Conservation (phyloP, 2,797 vertebrate genomes). For the Halcyon chelicuti region DNA sequence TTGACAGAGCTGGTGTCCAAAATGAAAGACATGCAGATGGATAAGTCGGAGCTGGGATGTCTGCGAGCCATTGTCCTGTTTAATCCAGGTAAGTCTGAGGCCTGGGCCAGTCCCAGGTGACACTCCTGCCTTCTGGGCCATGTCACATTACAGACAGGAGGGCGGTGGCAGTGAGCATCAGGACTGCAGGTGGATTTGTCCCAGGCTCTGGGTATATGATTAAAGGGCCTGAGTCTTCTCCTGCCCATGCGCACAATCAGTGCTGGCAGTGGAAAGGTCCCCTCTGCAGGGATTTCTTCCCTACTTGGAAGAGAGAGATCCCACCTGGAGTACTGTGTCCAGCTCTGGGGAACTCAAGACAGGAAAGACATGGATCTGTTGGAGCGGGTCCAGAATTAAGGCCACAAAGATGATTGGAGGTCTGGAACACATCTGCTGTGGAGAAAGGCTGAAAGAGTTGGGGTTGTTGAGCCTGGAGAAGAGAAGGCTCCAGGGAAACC, state of each 20-base stretch:
- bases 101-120: background rate
- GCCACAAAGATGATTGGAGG: background rate
- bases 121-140: background rate
- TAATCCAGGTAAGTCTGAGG: slow-evolving; percentile 86
- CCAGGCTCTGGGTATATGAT: background rate
- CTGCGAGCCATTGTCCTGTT: slow-evolving; percentile 95
- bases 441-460: background rate
- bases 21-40: slow-evolving; percentile 99
- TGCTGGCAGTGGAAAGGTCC: background rate
- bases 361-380: background rate
- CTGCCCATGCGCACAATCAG: accelerated
- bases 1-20: slow-evolving; percentile 96
- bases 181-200: background rate
- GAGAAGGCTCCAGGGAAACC: background rate
- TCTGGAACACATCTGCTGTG: background rate
- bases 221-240: background rate
- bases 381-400: background rate
- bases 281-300: background rate
- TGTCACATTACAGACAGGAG: background rate
- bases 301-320: background rate
- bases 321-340: background rate
- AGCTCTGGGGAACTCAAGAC: background rate
- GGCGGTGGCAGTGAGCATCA: background rate
- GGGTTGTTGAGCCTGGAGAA: background rate
- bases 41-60: slow-evolving; percentile 95